Evolutionary conservation across 1,140 invertebrate species (phyloP), one percentile per base, ranked within the genome.

Genomic region (Cepaea nemoralis): DNA sequence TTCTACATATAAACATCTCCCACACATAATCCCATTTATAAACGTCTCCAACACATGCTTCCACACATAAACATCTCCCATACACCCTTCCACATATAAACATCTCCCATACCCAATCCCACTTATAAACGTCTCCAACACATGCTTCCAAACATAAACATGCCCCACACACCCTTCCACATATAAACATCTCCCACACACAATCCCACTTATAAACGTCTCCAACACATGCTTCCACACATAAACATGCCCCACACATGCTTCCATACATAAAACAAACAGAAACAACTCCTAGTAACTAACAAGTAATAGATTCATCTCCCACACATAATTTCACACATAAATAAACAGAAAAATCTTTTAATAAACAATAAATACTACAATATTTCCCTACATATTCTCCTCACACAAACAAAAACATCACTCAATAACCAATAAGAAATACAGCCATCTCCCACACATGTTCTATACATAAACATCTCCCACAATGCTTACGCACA

Each of bases 1-100:
- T 19, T 48, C 45, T 14, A 82, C 66, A 14, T 79, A 45, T n/a
- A 73, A 48, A 27, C 84, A 67, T 16, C 40, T 80, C 24, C 83
- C 69, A 19, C 84, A 27, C 12, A 86, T 83, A n/a, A 85, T 75
- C 50, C 77, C 74, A 37, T 75, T 86, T 48, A 83, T 74, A 24
- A 59, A 55, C 80, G 83, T 35, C 75, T 79, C 31, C 81, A 71
- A 73, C 77, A 22, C 10, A 82, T 67, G 40, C 39, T 45, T 45
- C 35, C 45, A 24, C 59, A 24, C 24, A 50, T 27, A 31, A 48
- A 48, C n/a, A 69, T 67, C 3, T 33, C 45, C 35, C 27, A 37
- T 42, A 39, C 37, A n/a, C 10, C n/a, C n/a, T 16, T n/a, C n/a
- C n/a, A 55, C 50, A 55, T n/a, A 16, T 55, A 55, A n/a, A 55